phyloP scores from a whole-genome alignment of 2,797 vertebrate species.

The Sylvia borin region DNA sequence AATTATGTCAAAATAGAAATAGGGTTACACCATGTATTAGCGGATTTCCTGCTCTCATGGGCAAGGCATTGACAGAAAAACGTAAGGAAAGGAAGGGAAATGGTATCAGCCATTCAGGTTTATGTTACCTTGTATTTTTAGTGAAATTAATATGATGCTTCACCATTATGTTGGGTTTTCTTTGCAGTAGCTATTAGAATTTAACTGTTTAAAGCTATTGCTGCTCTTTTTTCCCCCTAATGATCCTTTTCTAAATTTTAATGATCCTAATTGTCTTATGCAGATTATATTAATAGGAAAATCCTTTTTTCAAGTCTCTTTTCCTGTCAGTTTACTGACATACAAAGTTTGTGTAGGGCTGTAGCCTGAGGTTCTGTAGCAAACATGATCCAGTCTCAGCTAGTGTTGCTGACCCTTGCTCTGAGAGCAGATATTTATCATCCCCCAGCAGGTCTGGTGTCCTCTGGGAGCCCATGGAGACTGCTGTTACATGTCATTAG shows the following conservation, averaged over 20 bases:
- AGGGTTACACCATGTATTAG: neutral
- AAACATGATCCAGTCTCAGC: neutral
- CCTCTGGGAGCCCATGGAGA: neutral
- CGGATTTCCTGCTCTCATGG: slow-evolving; percentile 12
- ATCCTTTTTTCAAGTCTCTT: neutral
- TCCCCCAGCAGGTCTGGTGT: neutral
- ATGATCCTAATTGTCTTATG: neutral
- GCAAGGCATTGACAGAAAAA: neutral
- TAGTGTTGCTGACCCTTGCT: neutral
- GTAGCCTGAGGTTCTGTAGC: neutral
- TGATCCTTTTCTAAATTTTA: neutral
- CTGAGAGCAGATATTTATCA: neutral
- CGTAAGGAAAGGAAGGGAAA: neutral
- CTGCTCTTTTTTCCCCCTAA: neutral
- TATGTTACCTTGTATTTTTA: neutral
- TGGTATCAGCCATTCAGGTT: neutral
- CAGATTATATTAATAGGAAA: neutral
- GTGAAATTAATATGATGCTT: neutral
- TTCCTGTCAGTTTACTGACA: neutral
- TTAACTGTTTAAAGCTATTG: neutral
- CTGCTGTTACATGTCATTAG: neutral
- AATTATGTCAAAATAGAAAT: neutral
- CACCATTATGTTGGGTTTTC: neutral
- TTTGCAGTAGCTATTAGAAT: neutral
- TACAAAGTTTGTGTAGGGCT: neutral